phyloP scores from a whole-genome alignment of 2,113 vertebrate genomes.

The Ceyx melanurus region DNA sequence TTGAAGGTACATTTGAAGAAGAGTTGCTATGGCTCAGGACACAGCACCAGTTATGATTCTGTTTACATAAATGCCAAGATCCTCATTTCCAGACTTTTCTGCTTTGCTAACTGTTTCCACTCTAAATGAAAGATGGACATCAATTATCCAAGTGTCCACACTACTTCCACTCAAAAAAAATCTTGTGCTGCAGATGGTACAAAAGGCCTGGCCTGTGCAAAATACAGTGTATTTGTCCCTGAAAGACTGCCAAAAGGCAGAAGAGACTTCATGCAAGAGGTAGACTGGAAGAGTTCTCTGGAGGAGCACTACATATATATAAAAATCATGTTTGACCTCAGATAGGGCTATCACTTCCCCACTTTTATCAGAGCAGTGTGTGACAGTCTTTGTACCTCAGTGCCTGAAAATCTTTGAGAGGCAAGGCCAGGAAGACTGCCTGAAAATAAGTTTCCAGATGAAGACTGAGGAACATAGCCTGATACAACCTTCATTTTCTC shows the following conservation, averaged over 20 bases:
- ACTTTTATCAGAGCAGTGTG: fast-evolving
- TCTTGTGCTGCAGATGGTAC: neutral
- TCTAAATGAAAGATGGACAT: neutral
- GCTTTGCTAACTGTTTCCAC: neutral
- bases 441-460: neutral
- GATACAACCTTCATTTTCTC: neutral
- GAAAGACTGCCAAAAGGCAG: neutral
- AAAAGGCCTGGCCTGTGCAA: neutral
- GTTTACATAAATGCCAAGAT: neutral
- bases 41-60: neutral
- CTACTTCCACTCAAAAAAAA: neutral
- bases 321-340: neutral
- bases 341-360: neutral
- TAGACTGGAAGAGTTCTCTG: neutral
- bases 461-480: neutral
- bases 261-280: neutral
- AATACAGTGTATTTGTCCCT: neutral
- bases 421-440: neutral
- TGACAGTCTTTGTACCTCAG: neutral
- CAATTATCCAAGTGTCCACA: neutral
- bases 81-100: neutral
- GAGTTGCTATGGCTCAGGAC: neutral
- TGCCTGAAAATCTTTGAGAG: neutral
- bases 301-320: neutral
- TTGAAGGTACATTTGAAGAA: neutral